Base-by-base conservation (phyloP, 2,113 vertebrate species). In the Benitochromis conjunctus region DNA sequence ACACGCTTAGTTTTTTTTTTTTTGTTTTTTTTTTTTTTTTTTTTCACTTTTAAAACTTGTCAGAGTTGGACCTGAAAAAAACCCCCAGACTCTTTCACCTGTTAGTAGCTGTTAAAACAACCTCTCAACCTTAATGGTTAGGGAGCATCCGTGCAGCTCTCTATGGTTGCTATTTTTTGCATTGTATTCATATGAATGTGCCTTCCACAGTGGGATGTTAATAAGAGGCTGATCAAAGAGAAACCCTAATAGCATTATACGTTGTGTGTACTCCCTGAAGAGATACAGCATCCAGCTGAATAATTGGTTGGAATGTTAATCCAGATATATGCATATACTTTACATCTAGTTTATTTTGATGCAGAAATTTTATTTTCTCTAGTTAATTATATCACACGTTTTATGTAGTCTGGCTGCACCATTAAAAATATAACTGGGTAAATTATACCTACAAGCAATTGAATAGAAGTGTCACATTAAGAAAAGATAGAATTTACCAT, bases 181-280 rank as follows among this genome's bases (percentile, higher is more conserved):
- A 66, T 87, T 26, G 41, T 91, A 81, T 89, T 77, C 66, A 85
- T 81, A 89, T 90, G 64, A 48, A 62, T 87, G 64, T 86, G 60
- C 19, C 60, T 79, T 91, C 85, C 57, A 89, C 89, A 87, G 86
- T 62, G 82, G 90, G 84, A 80, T 91, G 91, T 92, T 92, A 91
- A 94, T 90, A 91, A 86, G 64, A 80, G 29, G 85, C 58, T 91
- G 82, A 92, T 93, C 89, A 91, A 92, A 92, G 87, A 69, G 51
- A 83, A 92, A 84, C 26, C 51, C 46, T 88, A 31, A 88, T 86
- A 41, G 83, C 26, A 64, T 54, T 89, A 79, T 79, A 88, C 41
- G 54, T 76, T 76, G 69, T 51, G 29, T 26, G 6, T 55, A 26
- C 66, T 79, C 77, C 60, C 82, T 34, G 21, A 86, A 51, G 82